Evolutionary conservation across 2,113 vertebrate genomes (phyloP), one percentile per base, ranked within the genome.

Genomic region (Sigmodon hispidus): DNA sequence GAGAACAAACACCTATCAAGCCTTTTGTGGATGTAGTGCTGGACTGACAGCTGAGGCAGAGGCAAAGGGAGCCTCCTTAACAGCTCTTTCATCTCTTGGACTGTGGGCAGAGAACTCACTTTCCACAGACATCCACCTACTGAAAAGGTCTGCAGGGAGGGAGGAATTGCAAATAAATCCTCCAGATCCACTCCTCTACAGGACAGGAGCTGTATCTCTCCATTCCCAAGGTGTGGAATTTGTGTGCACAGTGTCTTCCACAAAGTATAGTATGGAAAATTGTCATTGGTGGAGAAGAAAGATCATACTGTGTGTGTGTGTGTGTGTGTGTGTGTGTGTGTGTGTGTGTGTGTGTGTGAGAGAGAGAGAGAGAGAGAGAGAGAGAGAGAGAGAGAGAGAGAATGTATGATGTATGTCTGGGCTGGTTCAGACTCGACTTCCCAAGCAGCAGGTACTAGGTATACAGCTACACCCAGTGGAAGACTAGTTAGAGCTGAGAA

Each of bases 11-110:
- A 91, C 95, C 83, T 87, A 92, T 48, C 89, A 95, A 72, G 67
- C 81, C 86, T 94, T 96, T 52, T 89, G 52, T 90, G 88, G 84
- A 73, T 73, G 61, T 4, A 89, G 92, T 80, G 92, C 61, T 92
- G 87, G 87, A 26, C 85, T n/a, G n/a, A 88, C 65, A 92, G 36
- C 59, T 72, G 52, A 48, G 86, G 59, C 93, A 91, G n/a, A 95
- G 72, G 89, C 81, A 40, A 61, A 85, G 36, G 61, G 57, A 72
- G 9, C 67, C 26, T 91, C 63, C 26, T 76, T n/a, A 77, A 48
- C 43, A 70, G 57, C 36, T 55, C 55, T 91, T 67, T 81, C 59
- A 87, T 24, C 31, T 81, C 76, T 76, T 93, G 85, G 48, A 85
- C 61, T 70, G 67, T 76, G 3, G 4, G 17, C 12, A 17, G 73